Evolutionary conservation across 2,113 vertebrate genomes (phyloP).

Genomic region (Sterrhoptilus dennistouni): DNA sequence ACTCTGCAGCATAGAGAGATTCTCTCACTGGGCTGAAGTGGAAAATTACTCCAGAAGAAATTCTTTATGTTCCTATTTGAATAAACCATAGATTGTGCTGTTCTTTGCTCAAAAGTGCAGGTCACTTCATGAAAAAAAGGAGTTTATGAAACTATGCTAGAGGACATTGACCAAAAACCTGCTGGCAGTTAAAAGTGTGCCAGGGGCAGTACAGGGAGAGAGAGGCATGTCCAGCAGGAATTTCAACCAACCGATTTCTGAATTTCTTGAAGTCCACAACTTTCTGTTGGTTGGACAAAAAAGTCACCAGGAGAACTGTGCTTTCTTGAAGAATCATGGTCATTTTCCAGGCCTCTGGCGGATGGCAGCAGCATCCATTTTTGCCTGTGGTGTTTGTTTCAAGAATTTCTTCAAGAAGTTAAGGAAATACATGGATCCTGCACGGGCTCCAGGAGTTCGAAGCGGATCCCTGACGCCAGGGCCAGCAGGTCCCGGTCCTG

Average conservation of each 20-base stretch:
- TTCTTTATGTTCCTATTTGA: constrained; percentile 3
- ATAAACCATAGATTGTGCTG: constrained; percentile 45
- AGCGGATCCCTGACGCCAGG: not conserved
- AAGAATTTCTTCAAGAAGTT: not conserved
- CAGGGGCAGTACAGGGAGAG: not conserved
- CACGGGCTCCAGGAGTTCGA: not conserved
- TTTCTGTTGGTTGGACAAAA: not conserved
- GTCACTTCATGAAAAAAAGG: not conserved
- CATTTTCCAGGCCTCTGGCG: not conserved
- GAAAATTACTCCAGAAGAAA: constrained; percentile 43
- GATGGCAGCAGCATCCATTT: not conserved
- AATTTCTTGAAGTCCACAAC: not conserved
- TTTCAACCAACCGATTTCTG: not conserved
- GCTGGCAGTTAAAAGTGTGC: constrained; percentile 1
- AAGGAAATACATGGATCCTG: not conserved
- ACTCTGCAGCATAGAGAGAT: constrained; percentile 48
- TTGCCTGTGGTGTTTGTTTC: not conserved
- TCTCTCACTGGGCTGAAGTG: constrained; percentile 37
- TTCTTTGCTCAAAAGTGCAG: constrained; percentile 71
- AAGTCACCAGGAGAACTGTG: not conserved
- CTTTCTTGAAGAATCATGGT: not conserved
- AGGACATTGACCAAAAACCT: not conserved
- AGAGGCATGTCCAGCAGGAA: not conserved
- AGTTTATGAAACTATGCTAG: not conserved
- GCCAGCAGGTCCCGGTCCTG: not conserved